These are phyloP conservation scores for Pocillopora meandrina DNA, from an alignment of 92 coral and sea anemone species.

Conservation along the genomic window DNA sequence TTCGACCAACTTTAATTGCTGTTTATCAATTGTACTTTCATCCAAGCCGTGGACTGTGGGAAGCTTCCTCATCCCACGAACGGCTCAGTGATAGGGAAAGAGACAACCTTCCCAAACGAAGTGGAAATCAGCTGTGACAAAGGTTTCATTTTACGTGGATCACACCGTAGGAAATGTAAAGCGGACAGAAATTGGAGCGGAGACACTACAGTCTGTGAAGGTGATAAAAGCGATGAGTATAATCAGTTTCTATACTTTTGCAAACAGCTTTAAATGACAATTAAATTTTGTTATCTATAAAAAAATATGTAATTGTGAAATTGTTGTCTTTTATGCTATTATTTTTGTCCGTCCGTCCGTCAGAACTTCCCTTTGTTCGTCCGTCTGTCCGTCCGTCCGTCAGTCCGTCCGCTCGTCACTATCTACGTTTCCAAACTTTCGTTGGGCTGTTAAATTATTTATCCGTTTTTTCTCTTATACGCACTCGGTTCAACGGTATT, in stretches of 20 bases:
- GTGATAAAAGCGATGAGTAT: conserved; percentile 25
- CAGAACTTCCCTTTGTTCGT: conserved; percentile 3
- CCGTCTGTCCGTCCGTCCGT: conserved; percentile 39
- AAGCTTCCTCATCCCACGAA: conserved; percentile 49
- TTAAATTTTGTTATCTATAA: not conserved
- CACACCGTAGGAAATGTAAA: conserved; percentile 49
- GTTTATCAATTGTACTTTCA: not conserved
- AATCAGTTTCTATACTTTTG: not conserved
- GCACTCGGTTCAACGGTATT: not conserved
- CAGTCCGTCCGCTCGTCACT: conserved; percentile 42
- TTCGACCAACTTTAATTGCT: no score
- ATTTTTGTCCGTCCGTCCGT: not conserved
- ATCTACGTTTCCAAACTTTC: not conserved
- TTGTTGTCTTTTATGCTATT: not conserved
- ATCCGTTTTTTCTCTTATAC: not conserved
- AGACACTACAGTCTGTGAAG: conserved; percentile 52
- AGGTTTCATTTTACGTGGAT: conserved; percentile 60
- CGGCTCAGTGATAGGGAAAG: conserved; percentile 42
- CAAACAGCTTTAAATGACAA: not conserved
- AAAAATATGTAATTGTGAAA: not conserved
- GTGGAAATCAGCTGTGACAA: conserved; percentile 51
- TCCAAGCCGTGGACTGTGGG: conserved; percentile 53
- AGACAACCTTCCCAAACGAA: conserved; percentile 49
- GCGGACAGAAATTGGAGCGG: conserved; percentile 66
- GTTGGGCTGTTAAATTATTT: not conserved